phyloP scores from a whole-genome alignment of 2,113 vertebrate species.

The Sminthopsis crassicaudata region DNA sequence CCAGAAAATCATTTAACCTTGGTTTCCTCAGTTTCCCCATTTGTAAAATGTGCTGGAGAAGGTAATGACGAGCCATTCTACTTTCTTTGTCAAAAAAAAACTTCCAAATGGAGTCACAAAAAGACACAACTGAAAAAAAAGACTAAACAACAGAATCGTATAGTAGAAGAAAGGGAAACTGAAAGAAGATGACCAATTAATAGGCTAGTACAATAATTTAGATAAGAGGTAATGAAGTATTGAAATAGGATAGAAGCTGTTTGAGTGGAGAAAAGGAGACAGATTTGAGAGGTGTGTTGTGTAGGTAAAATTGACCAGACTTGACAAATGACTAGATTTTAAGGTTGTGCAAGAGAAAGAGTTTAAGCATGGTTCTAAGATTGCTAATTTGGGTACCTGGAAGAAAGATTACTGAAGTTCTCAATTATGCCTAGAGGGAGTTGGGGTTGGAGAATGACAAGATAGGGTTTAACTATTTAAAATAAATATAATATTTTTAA shows the following conservation, averaged over 20 bases:
- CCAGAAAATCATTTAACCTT: not conserved
- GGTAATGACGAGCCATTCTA: not conserved
- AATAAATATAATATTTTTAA: not conserved
- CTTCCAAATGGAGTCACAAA: not conserved
- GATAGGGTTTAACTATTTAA: not conserved
- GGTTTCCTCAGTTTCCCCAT: not conserved
- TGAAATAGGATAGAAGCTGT: not conserved
- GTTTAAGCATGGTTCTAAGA: not conserved
- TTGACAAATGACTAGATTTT: not conserved
- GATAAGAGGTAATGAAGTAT: not conserved
- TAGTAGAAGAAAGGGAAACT: not conserved
- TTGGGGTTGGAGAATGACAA: not conserved
- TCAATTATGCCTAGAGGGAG: not conserved
- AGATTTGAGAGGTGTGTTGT: not conserved
- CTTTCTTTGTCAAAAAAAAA: not conserved
- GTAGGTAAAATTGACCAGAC: not conserved
- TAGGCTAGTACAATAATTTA: not conserved
- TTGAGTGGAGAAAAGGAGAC: not conserved
- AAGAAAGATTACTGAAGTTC: not conserved
- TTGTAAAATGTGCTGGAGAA: not conserved
- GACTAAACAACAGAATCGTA: not conserved
- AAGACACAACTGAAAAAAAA: not conserved
- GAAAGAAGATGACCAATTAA: not conserved
- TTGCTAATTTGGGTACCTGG: not conserved
- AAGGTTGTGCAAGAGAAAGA: not conserved